Conservation (phyloP, 2,113 vertebrate species). For the Callipepla californica region DNA sequence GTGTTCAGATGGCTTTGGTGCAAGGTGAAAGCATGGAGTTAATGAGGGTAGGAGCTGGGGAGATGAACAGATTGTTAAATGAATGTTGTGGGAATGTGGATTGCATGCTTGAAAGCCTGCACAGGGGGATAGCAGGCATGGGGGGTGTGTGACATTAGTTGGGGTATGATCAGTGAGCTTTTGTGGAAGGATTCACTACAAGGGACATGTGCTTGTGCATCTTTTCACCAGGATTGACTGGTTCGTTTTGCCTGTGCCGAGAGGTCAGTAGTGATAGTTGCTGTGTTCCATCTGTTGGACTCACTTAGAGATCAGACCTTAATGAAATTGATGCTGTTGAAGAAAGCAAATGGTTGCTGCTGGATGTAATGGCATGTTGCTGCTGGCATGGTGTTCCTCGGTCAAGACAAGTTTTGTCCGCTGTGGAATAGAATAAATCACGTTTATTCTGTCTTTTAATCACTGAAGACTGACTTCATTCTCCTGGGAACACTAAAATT, state of each 20-base stretch:
- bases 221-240: not conserved
- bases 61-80: rapidly evolving
- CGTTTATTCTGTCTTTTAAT: not conserved
- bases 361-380: not conserved
- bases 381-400: not conserved
- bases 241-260: not conserved
- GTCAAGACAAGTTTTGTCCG: not conserved
- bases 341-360: not conserved
- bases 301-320: not conserved
- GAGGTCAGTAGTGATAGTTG: not conserved
- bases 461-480: not conserved
- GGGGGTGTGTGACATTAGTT: not conserved
- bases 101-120: not conserved
- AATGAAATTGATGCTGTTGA: not conserved
- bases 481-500: not conserved
- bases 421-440: not conserved
- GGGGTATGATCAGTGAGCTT: not conserved
- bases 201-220: not conserved
- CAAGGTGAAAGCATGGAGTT: rapidly evolving
- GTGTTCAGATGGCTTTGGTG: not conserved
- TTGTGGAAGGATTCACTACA: not conserved
- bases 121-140: rapidly evolving
- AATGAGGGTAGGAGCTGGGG: not conserved
- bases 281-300: not conserved
- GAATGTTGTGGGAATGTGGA: not conserved